Percentiles rank a stretch among this genome's conserved stretches.
These are phyloP conservation scores for Amphilophus citrinellus DNA, from an alignment of 2,113 vertebrate genomes.

Conservation along the genomic window DNA sequence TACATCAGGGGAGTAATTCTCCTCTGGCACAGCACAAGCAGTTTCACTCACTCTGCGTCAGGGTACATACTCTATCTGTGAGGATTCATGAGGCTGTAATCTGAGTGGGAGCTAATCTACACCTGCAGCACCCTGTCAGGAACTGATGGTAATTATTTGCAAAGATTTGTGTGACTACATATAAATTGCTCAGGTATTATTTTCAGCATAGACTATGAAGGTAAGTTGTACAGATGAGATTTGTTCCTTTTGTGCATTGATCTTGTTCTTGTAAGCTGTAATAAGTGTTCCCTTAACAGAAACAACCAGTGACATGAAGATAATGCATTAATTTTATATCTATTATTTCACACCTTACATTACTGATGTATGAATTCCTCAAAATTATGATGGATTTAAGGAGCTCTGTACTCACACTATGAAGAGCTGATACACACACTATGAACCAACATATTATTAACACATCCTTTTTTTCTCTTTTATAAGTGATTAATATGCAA, in stretches of 20 bases:
- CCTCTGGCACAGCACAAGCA: slow-evolving; percentile 74
- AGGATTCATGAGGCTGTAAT: slow-evolving; percentile 78
- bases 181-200: slow-evolving; percentile 61
- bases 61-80: slow-evolving; percentile 62
- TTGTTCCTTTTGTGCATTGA: slow-evolving; percentile 28
- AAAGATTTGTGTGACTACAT: slow-evolving; percentile 48
- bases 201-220: slow-evolving; percentile 34
- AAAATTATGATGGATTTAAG: neutral
- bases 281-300: neutral
- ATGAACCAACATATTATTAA: slow-evolving; percentile 18
- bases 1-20: slow-evolving; percentile 83
- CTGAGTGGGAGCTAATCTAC: slow-evolving; percentile 74
- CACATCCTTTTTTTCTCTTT: neutral
- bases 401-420: neutral
- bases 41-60: slow-evolving; percentile 68
- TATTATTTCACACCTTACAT: neutral
- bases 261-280: slow-evolving; percentile 20
- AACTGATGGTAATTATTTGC: slow-evolving; percentile 51
- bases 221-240: slow-evolving; percentile 24
- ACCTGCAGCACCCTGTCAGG: slow-evolving; percentile 69
- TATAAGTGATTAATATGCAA: slow-evolving; percentile 13
- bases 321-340: neutral
- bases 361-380: neutral
- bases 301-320: slow-evolving; percentile 4
- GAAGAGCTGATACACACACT: neutral